phyloP scores from a whole-genome alignment of 2,888 invertebrate species.

The Caenorhabditis imperialis region DNA sequence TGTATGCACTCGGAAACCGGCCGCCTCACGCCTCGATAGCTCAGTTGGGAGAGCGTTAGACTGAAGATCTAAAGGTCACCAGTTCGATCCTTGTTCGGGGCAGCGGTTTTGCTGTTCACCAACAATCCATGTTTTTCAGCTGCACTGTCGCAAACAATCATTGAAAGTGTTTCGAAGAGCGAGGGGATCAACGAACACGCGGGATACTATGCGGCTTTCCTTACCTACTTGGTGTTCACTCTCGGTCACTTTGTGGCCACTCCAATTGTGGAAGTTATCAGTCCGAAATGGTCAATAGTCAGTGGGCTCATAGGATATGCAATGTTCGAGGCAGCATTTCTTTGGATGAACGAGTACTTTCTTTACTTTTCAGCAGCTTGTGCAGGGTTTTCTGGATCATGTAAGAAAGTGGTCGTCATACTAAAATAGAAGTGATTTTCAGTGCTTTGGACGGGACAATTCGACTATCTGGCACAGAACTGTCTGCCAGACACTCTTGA shows the following conservation, averaged over 20 bases:
- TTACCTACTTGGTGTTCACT: constrained; percentile 47
- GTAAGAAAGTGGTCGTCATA: constrained; percentile 5
- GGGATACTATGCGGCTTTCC: constrained; percentile 44
- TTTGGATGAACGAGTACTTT: constrained; percentile 45
- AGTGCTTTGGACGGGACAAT: constrained; percentile 56
- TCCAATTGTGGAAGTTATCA: constrained; percentile 53
- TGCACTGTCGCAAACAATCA: constrained; percentile 46
- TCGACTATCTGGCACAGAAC: constrained; percentile 54
- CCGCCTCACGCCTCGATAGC: not conserved
- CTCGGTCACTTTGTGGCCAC: constrained; percentile 54
- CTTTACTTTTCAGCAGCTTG: constrained; percentile 43
- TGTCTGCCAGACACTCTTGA: constrained; percentile 37
- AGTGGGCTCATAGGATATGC: constrained; percentile 44
- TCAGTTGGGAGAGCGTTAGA: constrained; percentile 78
- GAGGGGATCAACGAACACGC: constrained; percentile 50
- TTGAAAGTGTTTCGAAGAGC: constrained; percentile 36
- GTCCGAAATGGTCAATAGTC: constrained; percentile 55
- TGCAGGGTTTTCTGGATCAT: constrained; percentile 51
- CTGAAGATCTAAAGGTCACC: constrained; percentile 78
- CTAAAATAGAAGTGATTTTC: not conserved
- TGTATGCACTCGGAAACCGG: not conserved
- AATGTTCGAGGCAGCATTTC: constrained; percentile 40
- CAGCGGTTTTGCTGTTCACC: constrained; percentile 44
- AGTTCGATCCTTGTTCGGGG: constrained; percentile 78
- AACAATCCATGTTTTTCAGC: constrained; percentile 29